Evolutionary conservation across 2,797 vertebrate genomes (phyloP).

Genomic region (Crocodylus rhombifer): DNA sequence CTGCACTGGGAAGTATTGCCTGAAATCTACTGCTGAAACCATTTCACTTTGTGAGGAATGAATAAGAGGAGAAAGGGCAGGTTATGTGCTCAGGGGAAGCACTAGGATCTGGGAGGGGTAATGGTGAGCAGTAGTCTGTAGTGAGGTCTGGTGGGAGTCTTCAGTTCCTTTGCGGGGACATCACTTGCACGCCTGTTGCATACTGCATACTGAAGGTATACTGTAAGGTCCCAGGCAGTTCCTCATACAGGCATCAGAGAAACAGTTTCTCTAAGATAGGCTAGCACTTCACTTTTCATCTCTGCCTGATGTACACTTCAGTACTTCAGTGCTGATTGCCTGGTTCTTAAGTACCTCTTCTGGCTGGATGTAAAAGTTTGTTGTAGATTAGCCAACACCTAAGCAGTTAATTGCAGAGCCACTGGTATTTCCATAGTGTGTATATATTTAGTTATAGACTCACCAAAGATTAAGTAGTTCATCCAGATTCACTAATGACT

Average conservation of each 20-base stretch:
- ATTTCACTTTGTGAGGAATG: not conserved
- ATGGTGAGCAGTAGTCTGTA: not conserved
- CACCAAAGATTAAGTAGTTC: not conserved
- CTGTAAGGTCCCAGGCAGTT: not conserved
- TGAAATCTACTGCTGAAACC: not conserved
- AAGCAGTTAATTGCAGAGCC: conserved; percentile 13
- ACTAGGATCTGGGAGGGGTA: not conserved
- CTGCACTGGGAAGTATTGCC: accelerated
- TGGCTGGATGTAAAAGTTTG: not conserved
- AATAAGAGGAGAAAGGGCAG: not conserved
- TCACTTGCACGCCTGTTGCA: not conserved
- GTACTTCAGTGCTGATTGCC: not conserved
- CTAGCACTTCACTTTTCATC: not conserved
- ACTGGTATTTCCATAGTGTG: not conserved
- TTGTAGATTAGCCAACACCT: conserved; percentile 10
- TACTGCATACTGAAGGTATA: accelerated
- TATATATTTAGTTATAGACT: not conserved
- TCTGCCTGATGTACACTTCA: accelerated
- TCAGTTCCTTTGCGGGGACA: not conserved
- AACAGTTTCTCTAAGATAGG: not conserved
- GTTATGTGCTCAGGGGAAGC: not conserved
- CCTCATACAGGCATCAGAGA: not conserved
- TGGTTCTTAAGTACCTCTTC: not conserved
- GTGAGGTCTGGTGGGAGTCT: not conserved
- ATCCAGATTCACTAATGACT: not conserved